Evolutionary conservation across 2,113 vertebrate species (phyloP).

Genomic region (Xenus cinereus): DNA sequence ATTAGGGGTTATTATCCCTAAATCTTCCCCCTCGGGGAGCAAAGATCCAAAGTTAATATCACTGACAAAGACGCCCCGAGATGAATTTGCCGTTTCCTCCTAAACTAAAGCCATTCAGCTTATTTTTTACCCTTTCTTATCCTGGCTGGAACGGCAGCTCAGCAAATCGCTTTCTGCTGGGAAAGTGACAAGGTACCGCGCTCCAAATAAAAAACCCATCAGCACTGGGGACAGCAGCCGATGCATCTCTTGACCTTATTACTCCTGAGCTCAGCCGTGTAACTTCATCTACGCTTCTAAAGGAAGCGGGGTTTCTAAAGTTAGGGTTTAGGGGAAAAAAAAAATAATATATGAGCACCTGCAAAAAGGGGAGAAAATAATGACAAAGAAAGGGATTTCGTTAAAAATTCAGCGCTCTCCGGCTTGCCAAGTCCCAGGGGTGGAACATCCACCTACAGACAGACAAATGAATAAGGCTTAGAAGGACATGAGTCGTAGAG

Average conservation of each 20-base stretch:
- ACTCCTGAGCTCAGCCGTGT: not conserved
- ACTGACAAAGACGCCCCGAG: not conserved
- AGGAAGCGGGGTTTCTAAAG: too few species aligned
- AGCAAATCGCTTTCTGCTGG: not conserved
- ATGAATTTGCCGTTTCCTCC: not conserved
- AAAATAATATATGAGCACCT: not conserved
- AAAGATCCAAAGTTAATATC: not conserved
- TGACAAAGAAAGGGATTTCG: not conserved
- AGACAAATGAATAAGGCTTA: not conserved
- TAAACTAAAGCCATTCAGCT: not conserved
- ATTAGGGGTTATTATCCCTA: not conserved
- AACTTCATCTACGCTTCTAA: not conserved
- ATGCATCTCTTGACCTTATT: not conserved
- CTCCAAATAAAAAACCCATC: not conserved
- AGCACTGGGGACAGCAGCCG: not conserved
- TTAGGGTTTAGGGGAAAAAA: not conserved
- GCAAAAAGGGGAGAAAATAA: not conserved
- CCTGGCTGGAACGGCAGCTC: not conserved
- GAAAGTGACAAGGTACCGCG: not conserved
- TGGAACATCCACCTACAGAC: not conserved
- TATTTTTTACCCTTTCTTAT: not conserved
- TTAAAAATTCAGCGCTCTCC: not conserved
- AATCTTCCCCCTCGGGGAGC: not conserved
- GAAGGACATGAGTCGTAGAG: rapidly evolving
- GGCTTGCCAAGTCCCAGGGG: not conserved